Evolutionary conservation across 2,113 vertebrate species (phyloP).

Genomic region (Macheiramphus alcinus): DNA sequence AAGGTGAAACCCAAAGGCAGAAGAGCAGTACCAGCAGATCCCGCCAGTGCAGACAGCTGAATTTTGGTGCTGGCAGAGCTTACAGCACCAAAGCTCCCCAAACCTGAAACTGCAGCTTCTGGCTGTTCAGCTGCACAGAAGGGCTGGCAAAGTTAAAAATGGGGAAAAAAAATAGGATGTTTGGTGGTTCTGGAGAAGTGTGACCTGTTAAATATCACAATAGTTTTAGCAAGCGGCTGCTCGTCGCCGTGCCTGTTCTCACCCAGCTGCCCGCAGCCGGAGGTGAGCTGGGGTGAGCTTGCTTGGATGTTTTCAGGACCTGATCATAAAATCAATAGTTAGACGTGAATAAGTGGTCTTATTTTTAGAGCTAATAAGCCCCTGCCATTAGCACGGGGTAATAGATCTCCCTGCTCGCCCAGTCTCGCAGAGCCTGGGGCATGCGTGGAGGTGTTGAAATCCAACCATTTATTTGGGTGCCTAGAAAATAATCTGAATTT

Average conservation of each 20-base stretch:
- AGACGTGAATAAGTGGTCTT: not conserved
- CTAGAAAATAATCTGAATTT: constrained; percentile 30
- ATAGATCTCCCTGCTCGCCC: not conserved
- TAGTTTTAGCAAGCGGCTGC: not conserved
- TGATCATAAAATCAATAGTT: not conserved
- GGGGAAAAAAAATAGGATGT: accelerated
- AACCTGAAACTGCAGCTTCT: not conserved
- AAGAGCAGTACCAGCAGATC: not conserved
- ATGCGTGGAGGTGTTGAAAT: not conserved
- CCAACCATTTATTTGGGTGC: not conserved
- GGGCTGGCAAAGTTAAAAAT: not conserved
- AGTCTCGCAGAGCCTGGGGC: not conserved
- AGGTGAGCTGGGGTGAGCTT: not conserved
- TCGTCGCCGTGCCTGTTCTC: accelerated
- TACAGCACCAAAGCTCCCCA: not conserved
- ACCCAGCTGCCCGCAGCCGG: accelerated
- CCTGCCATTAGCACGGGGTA: not conserved
- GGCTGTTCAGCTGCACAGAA: not conserved
- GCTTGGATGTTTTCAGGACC: not conserved
- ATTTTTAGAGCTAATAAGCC: not conserved
- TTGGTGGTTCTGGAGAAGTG: not conserved
- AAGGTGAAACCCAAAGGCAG: not conserved
- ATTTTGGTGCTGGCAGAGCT: not conserved
- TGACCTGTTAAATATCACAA: not conserved
- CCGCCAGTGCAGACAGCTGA: not conserved